Evolutionary conservation across 2,888 invertebrate species (phyloP).

Genomic region (Synanthedon formicaeformis): DNA sequence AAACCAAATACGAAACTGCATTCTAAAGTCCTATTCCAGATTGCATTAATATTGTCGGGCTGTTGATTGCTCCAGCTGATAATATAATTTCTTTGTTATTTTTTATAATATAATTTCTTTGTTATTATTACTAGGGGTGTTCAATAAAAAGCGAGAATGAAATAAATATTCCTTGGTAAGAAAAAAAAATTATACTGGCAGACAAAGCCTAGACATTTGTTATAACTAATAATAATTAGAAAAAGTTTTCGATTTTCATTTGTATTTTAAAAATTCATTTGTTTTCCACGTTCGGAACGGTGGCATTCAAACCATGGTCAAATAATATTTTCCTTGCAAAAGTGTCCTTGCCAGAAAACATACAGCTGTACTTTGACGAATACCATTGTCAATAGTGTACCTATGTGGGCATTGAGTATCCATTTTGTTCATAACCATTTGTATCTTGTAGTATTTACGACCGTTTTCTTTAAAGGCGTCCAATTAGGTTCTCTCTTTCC

Average conservation of each 20-base stretch:
- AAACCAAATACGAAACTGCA: conserved; percentile 20
- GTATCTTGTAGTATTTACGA: conserved; percentile 22
- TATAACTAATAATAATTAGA: too few species aligned
- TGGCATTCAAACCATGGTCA: conserved; percentile 18
- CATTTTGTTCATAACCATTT: conserved; percentile 30
- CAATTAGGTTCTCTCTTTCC: conserved; percentile 29
- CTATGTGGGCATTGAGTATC: conserved; percentile 24
- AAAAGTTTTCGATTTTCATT: too few species aligned
- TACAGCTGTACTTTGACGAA: conserved; percentile 28
- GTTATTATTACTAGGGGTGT: too few species aligned
- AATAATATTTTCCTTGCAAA: conserved; percentile 28
- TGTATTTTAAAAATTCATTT: too few species aligned
- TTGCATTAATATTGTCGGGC: conserved; percentile 38
- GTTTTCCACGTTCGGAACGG: too few species aligned
- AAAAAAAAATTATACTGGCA: too few species aligned
- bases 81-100: conserved; percentile 32
- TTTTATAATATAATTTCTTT: too few species aligned
- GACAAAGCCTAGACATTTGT: too few species aligned
- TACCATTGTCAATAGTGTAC: conserved; percentile 15
- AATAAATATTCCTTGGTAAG: too few species aligned
- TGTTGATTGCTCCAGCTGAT: conserved; percentile 36
- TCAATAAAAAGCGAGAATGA: too few species aligned
- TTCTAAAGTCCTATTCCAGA: conserved; percentile 36
- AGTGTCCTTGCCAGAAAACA: conserved; percentile 29
- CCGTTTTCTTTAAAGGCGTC: conserved; percentile 30